Conservation (phyloP, 2,797 vertebrate species). For the Sebastes steindachneri region DNA sequence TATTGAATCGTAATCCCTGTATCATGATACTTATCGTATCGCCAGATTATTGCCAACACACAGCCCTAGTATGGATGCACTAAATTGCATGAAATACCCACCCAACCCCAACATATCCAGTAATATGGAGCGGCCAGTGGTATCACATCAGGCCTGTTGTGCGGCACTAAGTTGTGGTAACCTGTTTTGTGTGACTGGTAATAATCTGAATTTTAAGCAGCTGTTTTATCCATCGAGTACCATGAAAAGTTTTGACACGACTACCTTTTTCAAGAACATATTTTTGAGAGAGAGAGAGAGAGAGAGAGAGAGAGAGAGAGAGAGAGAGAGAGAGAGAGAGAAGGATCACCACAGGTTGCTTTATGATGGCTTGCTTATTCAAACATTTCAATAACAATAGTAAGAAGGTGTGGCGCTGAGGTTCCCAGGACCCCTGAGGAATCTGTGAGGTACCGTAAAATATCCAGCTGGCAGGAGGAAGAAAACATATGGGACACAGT, state of each 20-base stretch:
- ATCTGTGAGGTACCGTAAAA: slow-evolving; percentile 29
- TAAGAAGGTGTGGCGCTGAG: not conserved
- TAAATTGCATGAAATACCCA: not conserved
- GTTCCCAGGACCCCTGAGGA: slow-evolving; percentile 50
- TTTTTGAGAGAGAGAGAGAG: not conserved
- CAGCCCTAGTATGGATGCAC: not conserved
- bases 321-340: too few relatives aligned
- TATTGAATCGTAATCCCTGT: too few relatives aligned
- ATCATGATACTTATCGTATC: too few relatives aligned
- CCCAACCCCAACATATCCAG: not conserved
- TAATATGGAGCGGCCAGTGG: not conserved
- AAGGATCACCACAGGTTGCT: not conserved
- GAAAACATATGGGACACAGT: slow-evolving; percentile 36
- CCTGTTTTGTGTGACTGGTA: not conserved
- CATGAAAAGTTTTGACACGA: not conserved
- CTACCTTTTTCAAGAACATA: not conserved
- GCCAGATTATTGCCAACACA: too few relatives aligned
- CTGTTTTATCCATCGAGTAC: not conserved
- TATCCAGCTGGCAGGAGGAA: slow-evolving; percentile 22
- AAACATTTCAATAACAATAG: slow-evolving; percentile 34
- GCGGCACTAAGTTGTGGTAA: not conserved
- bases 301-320: not conserved
- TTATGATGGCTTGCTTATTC: not conserved
- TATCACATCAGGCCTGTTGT: not conserved
- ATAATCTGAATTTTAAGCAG: not conserved